phyloP scores from a whole-genome alignment of 1,140 invertebrate species.

The Melanaphis sacchari region DNA sequence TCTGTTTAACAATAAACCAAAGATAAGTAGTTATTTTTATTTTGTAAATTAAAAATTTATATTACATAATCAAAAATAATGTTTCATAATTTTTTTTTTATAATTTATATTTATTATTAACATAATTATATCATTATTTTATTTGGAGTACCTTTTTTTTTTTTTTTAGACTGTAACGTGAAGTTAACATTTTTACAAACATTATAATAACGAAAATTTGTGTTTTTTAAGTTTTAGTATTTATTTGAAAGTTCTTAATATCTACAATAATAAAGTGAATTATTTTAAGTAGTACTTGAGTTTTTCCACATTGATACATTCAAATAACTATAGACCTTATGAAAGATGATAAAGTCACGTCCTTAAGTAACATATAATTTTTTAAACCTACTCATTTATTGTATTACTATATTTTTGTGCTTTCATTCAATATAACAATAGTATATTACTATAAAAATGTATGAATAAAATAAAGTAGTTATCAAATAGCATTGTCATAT shows the following conservation, averaged over 20 bases:
- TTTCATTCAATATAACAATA: neutral
- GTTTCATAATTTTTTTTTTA: no score
- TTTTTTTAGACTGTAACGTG: neutral
- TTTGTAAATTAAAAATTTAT: neutral
- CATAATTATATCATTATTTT: neutral
- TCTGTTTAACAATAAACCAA: neutral
- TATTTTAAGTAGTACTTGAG: constrained; percentile 14
- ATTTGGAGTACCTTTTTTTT: neutral
- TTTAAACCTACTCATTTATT: neutral
- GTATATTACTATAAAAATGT: neutral
- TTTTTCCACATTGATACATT: neutral
- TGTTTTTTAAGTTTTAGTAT: constrained; percentile 3
- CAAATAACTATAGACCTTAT: neutral
- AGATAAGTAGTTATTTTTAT: neutral
- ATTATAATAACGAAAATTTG: neutral
- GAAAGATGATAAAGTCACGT: neutral
- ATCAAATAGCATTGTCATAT: neutral
- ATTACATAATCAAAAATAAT: neutral
- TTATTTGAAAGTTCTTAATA: neutral
- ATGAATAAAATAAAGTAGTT: neutral
- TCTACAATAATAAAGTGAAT: neutral
- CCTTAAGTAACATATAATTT: neutral
- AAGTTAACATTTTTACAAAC: neutral
- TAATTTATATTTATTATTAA: no score
- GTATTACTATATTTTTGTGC: neutral